Base-by-base conservation (phyloP, 1,140 invertebrate genomes). In the Neodiprion pinetum region DNA sequence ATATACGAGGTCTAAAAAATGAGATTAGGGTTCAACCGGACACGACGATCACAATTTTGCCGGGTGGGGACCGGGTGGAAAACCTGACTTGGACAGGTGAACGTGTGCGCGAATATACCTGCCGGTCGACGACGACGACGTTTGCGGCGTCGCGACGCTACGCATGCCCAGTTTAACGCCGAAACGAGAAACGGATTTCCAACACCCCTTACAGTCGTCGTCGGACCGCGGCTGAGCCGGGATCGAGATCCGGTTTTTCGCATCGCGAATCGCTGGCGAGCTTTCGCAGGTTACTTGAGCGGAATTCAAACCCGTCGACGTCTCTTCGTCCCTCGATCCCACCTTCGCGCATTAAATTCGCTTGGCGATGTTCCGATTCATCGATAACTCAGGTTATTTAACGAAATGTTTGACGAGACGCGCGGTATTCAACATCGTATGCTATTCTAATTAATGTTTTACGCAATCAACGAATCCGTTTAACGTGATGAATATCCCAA, bases 141-240 rank as follows among this genome's bases (percentile, higher is more conserved):
- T 61, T 61, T 9, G 53, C 28, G 28, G 28, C 28, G 28, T 61
- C 53, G 53, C 53, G 53, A 61, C 53, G 28, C 28, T 5, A 61
- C 53, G 53, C 53, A 61, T 61, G 53, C 53, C 53, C 53, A 61
- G 53, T 61, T 61, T 61, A 61, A 61, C 53, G 9, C 53, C 11
- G 53, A 61, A 61, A 17, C 11, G 4, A 61, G 53, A 61, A 61
- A 61, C 53, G 53, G 53, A 61, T 61, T 61, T 61, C 53, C 53
- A 61, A 61, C 53, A 61, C 53, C 53, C 50, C n/a, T 61, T 17
- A 17, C 53, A 61, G 53, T 61, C 53, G 11, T 61, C n/a, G 53
- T 61, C 53, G 9, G 53, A 61, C 53, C 53, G 53, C 53, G n/a
- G 53, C 28, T 40, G 28, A 9, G 53, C 11, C n/a, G 53, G 53